phyloP scores from a whole-genome alignment of 2,797 vertebrate genomes.

The Botia kubotai region DNA sequence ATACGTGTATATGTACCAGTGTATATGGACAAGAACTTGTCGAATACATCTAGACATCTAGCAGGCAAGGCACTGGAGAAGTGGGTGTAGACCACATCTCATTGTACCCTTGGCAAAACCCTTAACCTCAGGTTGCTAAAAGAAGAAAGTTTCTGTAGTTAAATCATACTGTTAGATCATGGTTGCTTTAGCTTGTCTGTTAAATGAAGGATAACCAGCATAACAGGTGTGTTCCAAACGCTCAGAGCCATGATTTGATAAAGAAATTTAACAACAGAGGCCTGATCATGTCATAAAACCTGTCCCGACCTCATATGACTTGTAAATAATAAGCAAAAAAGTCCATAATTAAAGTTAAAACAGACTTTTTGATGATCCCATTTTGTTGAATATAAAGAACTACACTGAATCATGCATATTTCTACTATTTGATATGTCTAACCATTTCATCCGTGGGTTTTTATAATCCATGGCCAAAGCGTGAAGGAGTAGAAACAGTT shows the following conservation, averaged over 20 bases:
- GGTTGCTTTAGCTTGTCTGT: neutral
- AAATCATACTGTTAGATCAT: neutral
- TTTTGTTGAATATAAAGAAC: too few relatives aligned
- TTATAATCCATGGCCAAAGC: too few relatives aligned
- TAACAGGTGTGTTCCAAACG: slow-evolving; percentile 4
- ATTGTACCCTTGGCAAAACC: neutral
- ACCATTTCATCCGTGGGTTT: too few relatives aligned
- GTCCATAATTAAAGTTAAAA: too few relatives aligned
- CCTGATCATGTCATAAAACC: neutral
- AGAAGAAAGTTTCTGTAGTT: neutral
- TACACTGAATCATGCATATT: too few relatives aligned
- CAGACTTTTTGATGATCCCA: too few relatives aligned
- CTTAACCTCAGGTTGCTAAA: slow-evolving; percentile 5
- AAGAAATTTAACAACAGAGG: neutral
- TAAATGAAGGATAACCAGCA: slow-evolving; percentile 17
- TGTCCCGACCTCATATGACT: neutral
- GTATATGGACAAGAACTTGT: neutral
- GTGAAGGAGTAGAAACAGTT: too few relatives aligned
- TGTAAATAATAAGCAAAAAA: too few relatives aligned
- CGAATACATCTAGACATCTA: neutral
- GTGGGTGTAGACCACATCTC: slow-evolving; percentile 10
- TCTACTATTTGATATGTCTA: too few relatives aligned
- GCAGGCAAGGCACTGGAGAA: neutral
- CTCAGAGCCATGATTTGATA: neutral
- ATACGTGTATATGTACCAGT: too few relatives aligned